Evolutionary conservation across 2,113 vertebrate species (phyloP), one percentile per base, ranked within the genome.

Genomic region (Pangasianodon hypophthalmus): DNA sequence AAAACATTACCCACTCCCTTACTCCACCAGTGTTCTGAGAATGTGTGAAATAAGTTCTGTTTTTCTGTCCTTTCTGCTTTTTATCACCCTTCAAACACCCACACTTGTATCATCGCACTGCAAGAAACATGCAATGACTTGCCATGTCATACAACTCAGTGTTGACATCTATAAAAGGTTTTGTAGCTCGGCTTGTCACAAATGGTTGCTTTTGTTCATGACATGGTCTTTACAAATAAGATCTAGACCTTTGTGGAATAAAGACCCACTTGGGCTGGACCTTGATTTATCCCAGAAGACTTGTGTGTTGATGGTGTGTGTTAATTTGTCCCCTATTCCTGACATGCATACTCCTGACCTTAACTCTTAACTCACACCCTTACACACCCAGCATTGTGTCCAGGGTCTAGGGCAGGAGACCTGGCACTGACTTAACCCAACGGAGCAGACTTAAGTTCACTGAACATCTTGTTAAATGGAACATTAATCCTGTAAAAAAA

Each of bases 401-500:
- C 88, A 50, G 29, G 82, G 82, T 85, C 83, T 60, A n/a, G 67
- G 88, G 41, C 67, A 75, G 50, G 37, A 84, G 41, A 85, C 87
- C 73, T 19, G 54, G 29, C 41, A 60, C 69, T 46, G 18, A 75
- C 29, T 6, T 89, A 46, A 44, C 52, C 54, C 88, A 58, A 26
- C 2, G 89, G 89, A 84, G 54, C 84, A 13, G 48, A 88, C 46
- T 80, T n/a, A 13, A 87, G 69, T 89, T 92, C 91, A 86, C 54
- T 82, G 64, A 93, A 93, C 92, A 93, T 93, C 92, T 93, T 88
- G 90, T 94, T 92, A 93, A 95, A 93, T 79, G 94, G 90, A 90
- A 94, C 86, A 92, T 91, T 91, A 80, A 91, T 88, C 90, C 92
- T 90, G 91, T 91, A 91, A 93, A 90, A 84, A 84, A 67, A 85